Percentiles rank a stretch among this genome's conserved stretches.
phyloP scores from a whole-genome alignment of 92 coral and sea anemone species.

The Epizoanthus scotinus region DNA sequence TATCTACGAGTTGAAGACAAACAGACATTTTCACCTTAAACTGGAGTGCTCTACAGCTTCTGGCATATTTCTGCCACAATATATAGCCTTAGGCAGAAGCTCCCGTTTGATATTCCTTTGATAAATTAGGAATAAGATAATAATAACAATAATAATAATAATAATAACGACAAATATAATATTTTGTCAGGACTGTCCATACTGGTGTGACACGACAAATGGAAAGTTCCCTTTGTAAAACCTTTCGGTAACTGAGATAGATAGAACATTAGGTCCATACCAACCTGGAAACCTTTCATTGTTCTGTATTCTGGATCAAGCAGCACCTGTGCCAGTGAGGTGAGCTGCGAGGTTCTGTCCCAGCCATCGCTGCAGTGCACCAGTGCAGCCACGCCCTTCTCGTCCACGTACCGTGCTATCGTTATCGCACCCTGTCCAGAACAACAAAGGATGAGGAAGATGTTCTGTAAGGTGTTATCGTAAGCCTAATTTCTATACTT shows the following conservation, averaged over 20 bases:
- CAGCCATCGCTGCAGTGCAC: constrained; percentile 99
- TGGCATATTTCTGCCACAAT: too few species aligned
- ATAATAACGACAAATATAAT: too few species aligned
- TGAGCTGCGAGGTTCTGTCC: constrained; percentile 98
- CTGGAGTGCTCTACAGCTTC: too few species aligned
- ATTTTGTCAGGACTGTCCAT: not conserved
- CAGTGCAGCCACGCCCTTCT: constrained; percentile 91
- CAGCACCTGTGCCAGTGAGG: constrained; percentile 88
- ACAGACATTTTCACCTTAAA: not conserved
- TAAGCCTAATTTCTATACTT: not conserved
- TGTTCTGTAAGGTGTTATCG: not conserved
- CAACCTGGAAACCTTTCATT: constrained; percentile 89
- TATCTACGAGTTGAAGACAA: constrained; percentile 52
- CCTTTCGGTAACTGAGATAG: not conserved
- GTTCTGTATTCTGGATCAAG: constrained; percentile 94
- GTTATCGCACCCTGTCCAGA: constrained; percentile 84
- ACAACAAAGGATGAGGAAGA: not conserved
- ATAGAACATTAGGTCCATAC: not conserved
- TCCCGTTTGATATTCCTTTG: too few species aligned
- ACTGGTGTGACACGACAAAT: not conserved
- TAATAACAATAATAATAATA: too few species aligned
- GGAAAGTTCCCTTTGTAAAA: not conserved
- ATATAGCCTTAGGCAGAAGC: too few species aligned
- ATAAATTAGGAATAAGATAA: too few species aligned
- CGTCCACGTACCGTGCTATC: constrained; percentile 88